Conservation (phyloP, 2,797 vertebrate species). For the Triplophysa yarkandensis region DNA sequence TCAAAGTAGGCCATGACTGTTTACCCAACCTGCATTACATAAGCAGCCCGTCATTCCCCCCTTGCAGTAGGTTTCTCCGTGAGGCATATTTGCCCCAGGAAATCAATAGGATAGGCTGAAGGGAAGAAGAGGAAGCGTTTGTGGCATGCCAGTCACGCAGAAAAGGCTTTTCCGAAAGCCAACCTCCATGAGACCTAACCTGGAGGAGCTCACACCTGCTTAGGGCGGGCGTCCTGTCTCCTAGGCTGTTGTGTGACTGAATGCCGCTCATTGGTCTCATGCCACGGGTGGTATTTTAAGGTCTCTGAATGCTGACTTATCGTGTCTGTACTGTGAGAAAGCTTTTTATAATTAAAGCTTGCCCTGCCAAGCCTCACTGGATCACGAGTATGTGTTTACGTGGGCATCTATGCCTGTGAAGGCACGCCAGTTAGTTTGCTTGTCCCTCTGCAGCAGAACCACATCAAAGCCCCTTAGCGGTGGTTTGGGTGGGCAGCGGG, state of each 20-base stretch:
- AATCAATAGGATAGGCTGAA: slow-evolving; percentile 36
- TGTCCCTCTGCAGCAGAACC: slow-evolving; percentile 23
- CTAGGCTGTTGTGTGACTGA: slow-evolving; percentile 27
- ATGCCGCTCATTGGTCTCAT: background rate
- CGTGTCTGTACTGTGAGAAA: slow-evolving; percentile 27
- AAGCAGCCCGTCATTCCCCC: slow-evolving; percentile 14
- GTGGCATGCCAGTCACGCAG: slow-evolving; percentile 2
- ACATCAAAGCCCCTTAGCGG: slow-evolving; percentile 21
- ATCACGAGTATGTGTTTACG: slow-evolving; percentile 35
- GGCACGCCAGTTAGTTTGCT: slow-evolving; percentile 19
- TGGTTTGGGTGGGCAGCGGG: background rate
- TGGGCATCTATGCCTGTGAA: slow-evolving; percentile 22
- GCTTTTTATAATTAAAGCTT: slow-evolving; percentile 44
- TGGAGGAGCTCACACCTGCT: slow-evolving; percentile 25
- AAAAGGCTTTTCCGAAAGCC: slow-evolving; percentile 24
- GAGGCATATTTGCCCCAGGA: slow-evolving; percentile 28
- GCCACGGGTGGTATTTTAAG: slow-evolving; percentile 24
- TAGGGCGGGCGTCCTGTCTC: slow-evolving; percentile 14
- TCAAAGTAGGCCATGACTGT: slow-evolving; percentile 47
- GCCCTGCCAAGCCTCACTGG: slow-evolving; percentile 36
- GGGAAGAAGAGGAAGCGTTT: slow-evolving; percentile 20
- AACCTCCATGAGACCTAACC: slow-evolving; percentile 6
- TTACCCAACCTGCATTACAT: slow-evolving; percentile 45
- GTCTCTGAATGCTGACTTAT: slow-evolving; percentile 35
- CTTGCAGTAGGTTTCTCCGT: slow-evolving; percentile 2